phyloP scores from a whole-genome alignment of 2,113 vertebrate species.

The Pycnonotus jocosus region DNA sequence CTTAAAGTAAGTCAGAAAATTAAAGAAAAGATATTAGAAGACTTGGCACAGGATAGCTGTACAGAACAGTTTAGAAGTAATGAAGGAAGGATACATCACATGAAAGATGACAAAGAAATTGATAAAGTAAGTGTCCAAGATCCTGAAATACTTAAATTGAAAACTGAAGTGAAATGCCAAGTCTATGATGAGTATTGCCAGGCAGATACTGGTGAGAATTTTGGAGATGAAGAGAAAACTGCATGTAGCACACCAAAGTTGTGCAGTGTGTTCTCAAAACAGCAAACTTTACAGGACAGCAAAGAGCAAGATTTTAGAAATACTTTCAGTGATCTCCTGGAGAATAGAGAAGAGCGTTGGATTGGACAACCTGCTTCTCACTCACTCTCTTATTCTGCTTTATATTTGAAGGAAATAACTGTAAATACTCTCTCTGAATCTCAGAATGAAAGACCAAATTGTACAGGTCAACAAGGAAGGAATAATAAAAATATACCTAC shows the following conservation, averaged over 20 bases:
- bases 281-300: neutral
- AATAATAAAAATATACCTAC: slow-evolving; percentile 11
- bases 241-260: neutral
- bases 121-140: neutral
- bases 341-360: neutral
- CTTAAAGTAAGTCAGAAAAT: slow-evolving; percentile 80
- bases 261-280: neutral
- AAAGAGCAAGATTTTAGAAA: neutral
- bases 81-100: neutral
- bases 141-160: neutral
- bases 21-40: slow-evolving; percentile 69
- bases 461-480: neutral
- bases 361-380: neutral
- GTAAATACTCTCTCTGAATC: neutral
- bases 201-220: neutral
- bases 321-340: neutral
- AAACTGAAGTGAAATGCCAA: neutral
- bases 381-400: neutral
- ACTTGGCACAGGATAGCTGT: neutral
- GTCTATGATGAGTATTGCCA: neutral
- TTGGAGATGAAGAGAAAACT: neutral
- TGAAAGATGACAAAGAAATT: neutral
- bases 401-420: neutral
- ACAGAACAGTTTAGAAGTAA: neutral
- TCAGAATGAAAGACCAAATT: neutral